Base-by-base conservation (phyloP, 2,797 vertebrate genomes). In the Catostomus latipinnis region DNA sequence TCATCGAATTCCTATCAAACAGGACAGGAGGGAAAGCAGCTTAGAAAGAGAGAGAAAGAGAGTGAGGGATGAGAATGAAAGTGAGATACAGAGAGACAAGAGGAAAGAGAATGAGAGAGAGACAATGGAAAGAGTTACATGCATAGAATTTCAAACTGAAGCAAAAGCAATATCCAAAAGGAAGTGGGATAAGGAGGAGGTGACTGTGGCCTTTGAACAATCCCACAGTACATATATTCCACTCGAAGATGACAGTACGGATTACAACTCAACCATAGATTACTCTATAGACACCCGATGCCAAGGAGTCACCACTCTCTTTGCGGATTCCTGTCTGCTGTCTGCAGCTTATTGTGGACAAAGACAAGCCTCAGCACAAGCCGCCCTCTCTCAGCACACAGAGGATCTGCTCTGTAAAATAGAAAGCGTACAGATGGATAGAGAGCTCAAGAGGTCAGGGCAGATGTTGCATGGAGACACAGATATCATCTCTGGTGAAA, bases 361-460 rank as follows among this genome's bases (percentile, higher is more conserved):
- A 74, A 81, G 76, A 18, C 67, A 82, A 60, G 78, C 78, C 62
- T 50, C 82, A 14, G 48, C 61, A 5, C 82, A 87, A 18, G 83
- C 78, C 0, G 72, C 69, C 53, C 75, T 89, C 66, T 90, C 89
- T 18, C 87, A 88, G 58, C 85, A 91, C 14, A 89, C 88, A 8
- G 90, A 91, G 49, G 88, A 90, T 5, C 89, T 91, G 5, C 77
- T 89, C 34, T 84, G 82, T 74, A 90, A 90, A 77, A 88, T 88
- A 65, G 89, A 87, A 76, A 87, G 82, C 75, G 74, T 89, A 9
- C 84, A 78, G 50, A 61, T 65, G 7, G 22, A 71, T 0, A 46
- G 7, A 34, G 75, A 67, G 6, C 11, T 68, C 12, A 16, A 50
- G 54, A 73, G 45, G 56, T 8, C 71, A 13, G 14, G 49, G 48